These are phyloP conservation scores for Drosophila ogumai DNA, from an alignment of 1,140 invertebrate genomes.

Conservation along the genomic window DNA sequence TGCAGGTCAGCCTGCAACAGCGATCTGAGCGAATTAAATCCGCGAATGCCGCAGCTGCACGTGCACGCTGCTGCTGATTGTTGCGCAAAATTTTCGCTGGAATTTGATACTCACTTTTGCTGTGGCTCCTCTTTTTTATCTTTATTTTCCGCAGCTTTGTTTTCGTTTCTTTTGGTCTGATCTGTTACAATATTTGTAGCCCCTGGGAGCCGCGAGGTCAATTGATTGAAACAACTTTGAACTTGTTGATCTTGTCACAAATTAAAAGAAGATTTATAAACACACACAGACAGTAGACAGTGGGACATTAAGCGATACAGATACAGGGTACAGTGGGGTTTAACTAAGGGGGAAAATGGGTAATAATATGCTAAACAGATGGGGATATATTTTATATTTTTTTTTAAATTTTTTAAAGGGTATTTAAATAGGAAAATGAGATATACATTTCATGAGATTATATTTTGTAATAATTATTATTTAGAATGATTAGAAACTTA, in stretches of 20 bases:
- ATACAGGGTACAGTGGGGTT: constrained; percentile 37
- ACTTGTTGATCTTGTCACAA: constrained; percentile 85
- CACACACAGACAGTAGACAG: constrained; percentile 50
- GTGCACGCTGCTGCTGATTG: constrained; percentile 49
- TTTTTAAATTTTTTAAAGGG: neutral
- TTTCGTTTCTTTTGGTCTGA: constrained; percentile 50
- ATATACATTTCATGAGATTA: no score
- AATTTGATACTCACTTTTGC: constrained; percentile 43
- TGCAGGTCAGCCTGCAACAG: constrained; percentile 65
- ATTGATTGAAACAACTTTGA: constrained; percentile 85
- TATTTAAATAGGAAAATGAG: neutral
- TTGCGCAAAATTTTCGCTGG: constrained; percentile 69
- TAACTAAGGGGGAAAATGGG: neutral
- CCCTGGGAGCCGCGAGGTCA: constrained; percentile 82
- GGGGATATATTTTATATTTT: no score
- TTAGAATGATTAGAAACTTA: no score
- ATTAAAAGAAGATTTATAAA: constrained; percentile 84
- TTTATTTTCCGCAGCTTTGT: constrained; percentile 26
- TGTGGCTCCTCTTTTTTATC: constrained; percentile 4
- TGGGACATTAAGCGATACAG: constrained; percentile 24
- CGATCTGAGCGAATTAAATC: constrained; percentile 23
- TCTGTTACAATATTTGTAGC: constrained; percentile 81
- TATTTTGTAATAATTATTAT: no score
- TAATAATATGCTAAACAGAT: neutral
- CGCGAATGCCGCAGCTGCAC: constrained; percentile 43